Conservation (phyloP, 2,888 invertebrate genomes). For the Abrostola triplasia region DNA sequence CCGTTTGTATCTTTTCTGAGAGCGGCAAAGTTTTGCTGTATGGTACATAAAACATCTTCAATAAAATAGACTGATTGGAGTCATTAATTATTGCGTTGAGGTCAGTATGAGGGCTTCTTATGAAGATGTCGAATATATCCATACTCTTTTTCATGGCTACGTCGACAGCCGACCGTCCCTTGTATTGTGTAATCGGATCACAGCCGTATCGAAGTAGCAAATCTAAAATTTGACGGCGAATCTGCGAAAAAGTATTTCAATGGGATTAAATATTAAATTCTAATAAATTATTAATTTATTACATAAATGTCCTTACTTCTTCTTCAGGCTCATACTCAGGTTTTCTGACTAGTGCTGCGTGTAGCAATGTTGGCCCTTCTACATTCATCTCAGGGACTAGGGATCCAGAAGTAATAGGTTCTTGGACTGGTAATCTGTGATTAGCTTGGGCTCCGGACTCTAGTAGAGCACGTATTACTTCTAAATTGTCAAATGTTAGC, state of each 20-base stretch:
- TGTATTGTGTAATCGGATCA: conserved; percentile 65
- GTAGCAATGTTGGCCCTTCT: conserved; percentile 76
- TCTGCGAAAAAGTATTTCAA: conserved; percentile 54
- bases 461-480: conserved; percentile 68
- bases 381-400: conserved; percentile 21
- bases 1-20: conserved; percentile 68
- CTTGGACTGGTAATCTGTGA: conserved; percentile 58
- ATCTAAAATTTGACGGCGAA: conserved; percentile 65
- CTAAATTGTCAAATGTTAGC: conserved; percentile 65
- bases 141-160: conserved; percentile 66
- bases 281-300: neutral
- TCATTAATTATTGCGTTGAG: conserved; percentile 76
- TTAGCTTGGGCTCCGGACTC: conserved; percentile 70
- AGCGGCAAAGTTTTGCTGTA: conserved; percentile 67
- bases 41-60: conserved; percentile 73
- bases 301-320: conserved; percentile 57
- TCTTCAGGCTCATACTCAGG: conserved; percentile 64
- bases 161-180: conserved; percentile 73
- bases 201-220: conserved; percentile 73
- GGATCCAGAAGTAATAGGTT: neutral
- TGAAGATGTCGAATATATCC: conserved; percentile 69
- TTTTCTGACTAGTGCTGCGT: conserved; percentile 70
- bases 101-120: conserved; percentile 68
- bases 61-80: conserved; percentile 70
- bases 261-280: neutral